A percentile compares a stretch with the other conserved stretches of the same genome.
These are phyloP conservation scores for Paracanthobrama guichenoti DNA, from an alignment of 2,113 vertebrate genomes.

Conservation along the genomic window DNA sequence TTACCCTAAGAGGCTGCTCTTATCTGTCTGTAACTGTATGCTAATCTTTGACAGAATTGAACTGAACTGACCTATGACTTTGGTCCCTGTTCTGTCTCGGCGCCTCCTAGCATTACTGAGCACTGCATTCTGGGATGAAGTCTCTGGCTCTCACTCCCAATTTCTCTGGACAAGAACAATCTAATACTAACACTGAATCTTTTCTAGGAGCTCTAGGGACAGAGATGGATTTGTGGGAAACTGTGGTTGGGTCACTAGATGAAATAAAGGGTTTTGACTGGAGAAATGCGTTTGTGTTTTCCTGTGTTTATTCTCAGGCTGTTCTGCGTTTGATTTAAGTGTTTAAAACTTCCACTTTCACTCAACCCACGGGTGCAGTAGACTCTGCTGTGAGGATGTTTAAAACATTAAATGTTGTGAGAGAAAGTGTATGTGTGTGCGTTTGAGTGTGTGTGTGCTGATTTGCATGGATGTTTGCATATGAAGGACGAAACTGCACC, in stretches of 20 bases:
- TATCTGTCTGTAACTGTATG: too few relatives aligned
- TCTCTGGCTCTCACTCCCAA: background rate
- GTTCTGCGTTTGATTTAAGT: background rate
- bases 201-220: background rate
- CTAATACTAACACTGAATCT: background rate
- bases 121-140: background rate
- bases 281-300: background rate
- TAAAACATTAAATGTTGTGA: background rate
- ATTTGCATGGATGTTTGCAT: background rate
- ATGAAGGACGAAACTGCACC: background rate
- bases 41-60: too few relatives aligned
- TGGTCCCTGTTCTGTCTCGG: background rate
- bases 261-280: background rate
- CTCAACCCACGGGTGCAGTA: background rate
- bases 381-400: background rate
- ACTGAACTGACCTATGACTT: background rate
- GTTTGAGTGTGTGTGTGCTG: too few relatives aligned
- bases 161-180: background rate
- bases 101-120: background rate
- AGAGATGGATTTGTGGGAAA: background rate
- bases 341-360: conserved; percentile 27
- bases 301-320: conserved; percentile 16
- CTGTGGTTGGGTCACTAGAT: background rate
- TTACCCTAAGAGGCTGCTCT: too few relatives aligned
- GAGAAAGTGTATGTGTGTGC: background rate